Evolutionary conservation across 2,888 invertebrate genomes (phyloP).

Genomic region (Nipponacmea schrenckii): DNA sequence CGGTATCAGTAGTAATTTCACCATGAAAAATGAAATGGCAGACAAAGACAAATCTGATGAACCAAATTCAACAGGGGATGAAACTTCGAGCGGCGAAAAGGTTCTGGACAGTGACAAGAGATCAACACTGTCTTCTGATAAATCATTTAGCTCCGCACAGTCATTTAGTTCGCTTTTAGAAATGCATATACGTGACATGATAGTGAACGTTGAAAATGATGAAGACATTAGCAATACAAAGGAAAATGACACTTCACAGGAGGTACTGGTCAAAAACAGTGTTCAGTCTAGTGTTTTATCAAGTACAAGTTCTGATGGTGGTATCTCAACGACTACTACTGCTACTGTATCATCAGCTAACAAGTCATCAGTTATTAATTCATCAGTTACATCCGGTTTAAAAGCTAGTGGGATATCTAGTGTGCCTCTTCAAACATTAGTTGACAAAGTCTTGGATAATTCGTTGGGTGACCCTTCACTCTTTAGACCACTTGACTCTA

Average conservation of each 20-base stretch:
- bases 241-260: not conserved
- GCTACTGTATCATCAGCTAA: not conserved
- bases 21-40: too few relatives aligned
- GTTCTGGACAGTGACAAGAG: too few relatives aligned
- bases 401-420: not conserved
- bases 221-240: not conserved
- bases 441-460: slow-evolving; percentile 53
- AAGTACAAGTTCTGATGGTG: not conserved
- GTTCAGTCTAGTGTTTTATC: not conserved
- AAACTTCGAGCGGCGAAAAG: too few relatives aligned
- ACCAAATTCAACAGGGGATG: too few relatives aligned
- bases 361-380: not conserved
- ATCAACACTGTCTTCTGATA: not conserved
- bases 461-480: slow-evolving; percentile 38
- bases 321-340: not conserved
- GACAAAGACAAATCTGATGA: too few relatives aligned
- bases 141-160: not conserved
- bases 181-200: not conserved
- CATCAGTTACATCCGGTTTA: not conserved
- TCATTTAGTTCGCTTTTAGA: not conserved
- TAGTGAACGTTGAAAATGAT: not conserved
- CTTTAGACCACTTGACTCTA: slow-evolving; percentile 13
- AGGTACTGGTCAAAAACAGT: not conserved
- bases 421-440: slow-evolving; percentile 45
- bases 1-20: too few relatives aligned